Percentiles rank a stretch among this genome's conserved stretches.
Conservation (phyloP, 2,888 invertebrate genomes). For the Lasioglossum oenotherae region DNA sequence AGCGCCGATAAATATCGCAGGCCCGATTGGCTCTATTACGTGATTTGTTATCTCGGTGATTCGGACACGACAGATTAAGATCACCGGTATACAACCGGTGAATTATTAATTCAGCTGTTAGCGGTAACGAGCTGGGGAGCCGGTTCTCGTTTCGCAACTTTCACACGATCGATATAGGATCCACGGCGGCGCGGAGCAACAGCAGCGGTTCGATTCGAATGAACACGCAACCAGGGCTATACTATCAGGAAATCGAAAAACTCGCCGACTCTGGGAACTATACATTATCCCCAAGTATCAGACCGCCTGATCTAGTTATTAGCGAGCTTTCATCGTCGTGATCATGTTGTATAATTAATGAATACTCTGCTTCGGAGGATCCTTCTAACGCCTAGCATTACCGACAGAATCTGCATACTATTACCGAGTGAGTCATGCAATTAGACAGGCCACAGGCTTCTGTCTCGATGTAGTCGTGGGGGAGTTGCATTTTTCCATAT, state of each 20-base stretch:
- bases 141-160: not conserved
- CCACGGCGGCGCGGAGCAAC: not conserved
- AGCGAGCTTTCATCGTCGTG: conserved; percentile 4
- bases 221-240: conserved; percentile 23
- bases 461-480: not conserved
- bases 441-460: conserved; percentile 41
- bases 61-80: conserved; percentile 26
- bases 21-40: conserved; percentile 12
- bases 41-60: conserved; percentile 28
- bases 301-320: conserved; percentile 11
- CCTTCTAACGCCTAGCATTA: not conserved
- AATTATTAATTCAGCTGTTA: conserved; percentile 41
- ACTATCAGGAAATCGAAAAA: conserved; percentile 17
- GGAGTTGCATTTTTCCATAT: not conserved
- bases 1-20: conserved; percentile 1
- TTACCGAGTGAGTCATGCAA: not conserved
- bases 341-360: conserved; percentile 11
- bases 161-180: not conserved
- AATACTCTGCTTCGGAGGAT: not conserved
- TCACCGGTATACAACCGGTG: conserved; percentile 18
- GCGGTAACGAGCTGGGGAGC: conserved; percentile 24
- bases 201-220: conserved; percentile 13
- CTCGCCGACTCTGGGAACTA: conserved; percentile 3
- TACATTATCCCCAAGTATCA: not conserved
- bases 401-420: not conserved